A percentile compares a stretch with the other conserved stretches of the same genome.
These are phyloP conservation scores for Oceanodroma tethys DNA, from an alignment of 2,113 vertebrate species.

Conservation along the genomic window DNA sequence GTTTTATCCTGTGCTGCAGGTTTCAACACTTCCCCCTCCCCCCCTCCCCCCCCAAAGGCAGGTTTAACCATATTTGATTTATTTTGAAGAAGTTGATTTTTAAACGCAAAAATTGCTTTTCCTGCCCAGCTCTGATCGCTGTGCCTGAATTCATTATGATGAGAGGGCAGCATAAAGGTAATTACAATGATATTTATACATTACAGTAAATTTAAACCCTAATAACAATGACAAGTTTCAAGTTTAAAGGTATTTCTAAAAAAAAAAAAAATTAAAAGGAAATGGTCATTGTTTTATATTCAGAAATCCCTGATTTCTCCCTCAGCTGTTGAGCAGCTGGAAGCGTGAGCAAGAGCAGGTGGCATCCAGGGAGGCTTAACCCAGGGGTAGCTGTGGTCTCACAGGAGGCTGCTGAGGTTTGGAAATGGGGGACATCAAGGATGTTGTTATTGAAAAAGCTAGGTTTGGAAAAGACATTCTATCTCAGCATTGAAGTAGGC, in stretches of 20 bases:
- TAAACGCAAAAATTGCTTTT: background rate
- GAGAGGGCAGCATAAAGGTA: background rate
- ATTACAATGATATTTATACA: background rate
- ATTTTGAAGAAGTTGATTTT: background rate
- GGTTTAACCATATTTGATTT: background rate
- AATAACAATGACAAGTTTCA: background rate
- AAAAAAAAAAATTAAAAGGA: background rate
- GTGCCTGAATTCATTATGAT: background rate
- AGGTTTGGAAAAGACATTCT: background rate
- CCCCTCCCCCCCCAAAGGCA: background rate
- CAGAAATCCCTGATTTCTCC: background rate
- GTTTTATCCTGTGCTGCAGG: background rate
- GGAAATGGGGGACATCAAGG: background rate
- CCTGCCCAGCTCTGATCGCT: background rate
- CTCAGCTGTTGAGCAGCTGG: background rate
- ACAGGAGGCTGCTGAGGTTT: background rate
- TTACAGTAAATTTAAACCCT: background rate
- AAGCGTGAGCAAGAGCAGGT: background rate
- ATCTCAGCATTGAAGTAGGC: background rate
- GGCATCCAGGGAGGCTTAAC: background rate
- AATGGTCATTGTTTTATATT: fast-evolving
- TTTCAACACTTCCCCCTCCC: background rate
- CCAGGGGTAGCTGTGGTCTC: background rate
- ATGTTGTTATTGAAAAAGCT: background rate
- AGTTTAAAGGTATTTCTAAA: background rate